Percentiles rank a stretch among this genome's conserved stretches.
phyloP scores from a whole-genome alignment of 2,888 invertebrate genomes.

The Caradrina clavipalpis region DNA sequence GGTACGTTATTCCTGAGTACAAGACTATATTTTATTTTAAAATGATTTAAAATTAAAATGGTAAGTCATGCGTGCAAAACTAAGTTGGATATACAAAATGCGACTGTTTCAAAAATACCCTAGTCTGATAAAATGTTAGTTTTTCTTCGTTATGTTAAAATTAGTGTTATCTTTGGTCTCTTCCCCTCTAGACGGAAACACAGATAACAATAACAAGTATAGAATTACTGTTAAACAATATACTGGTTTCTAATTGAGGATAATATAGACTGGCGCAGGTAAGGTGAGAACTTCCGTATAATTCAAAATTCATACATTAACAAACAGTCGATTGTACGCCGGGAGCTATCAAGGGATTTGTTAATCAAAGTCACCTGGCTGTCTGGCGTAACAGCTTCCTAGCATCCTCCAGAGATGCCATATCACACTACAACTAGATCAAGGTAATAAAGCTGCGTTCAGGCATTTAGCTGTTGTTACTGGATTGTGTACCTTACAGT shows the following conservation, averaged over 20 bases:
- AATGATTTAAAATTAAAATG: too few species aligned
- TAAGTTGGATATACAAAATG: too few species aligned
- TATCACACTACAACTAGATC: constrained; percentile 33
- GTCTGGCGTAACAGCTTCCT: constrained; percentile 29
- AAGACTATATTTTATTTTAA: too few species aligned
- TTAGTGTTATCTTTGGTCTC: too few species aligned
- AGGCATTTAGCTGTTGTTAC: not conserved
- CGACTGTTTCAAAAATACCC: too few species aligned
- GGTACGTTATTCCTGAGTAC: too few species aligned
- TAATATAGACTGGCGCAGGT: not conserved
- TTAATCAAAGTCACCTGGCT: constrained; percentile 56
- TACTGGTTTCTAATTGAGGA: not conserved
- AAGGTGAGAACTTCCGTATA: not conserved
- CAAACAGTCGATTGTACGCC: constrained; percentile 8
- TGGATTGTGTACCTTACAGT: constrained; percentile 7
- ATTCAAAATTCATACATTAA: constrained; percentile 9
- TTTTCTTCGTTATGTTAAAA: too few species aligned
- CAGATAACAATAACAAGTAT: too few species aligned
- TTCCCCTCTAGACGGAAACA: too few species aligned
- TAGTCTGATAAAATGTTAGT: too few species aligned
- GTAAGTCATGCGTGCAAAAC: too few species aligned
- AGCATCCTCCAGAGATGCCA: constrained; percentile 35
- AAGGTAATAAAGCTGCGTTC: constrained; percentile 16
- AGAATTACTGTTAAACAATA: too few species aligned
- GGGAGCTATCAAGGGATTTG: constrained; percentile 50